These are phyloP conservation scores for Maccullochella peelii DNA, from an alignment of 2,113 vertebrate genomes.

Conservation along the genomic window DNA sequence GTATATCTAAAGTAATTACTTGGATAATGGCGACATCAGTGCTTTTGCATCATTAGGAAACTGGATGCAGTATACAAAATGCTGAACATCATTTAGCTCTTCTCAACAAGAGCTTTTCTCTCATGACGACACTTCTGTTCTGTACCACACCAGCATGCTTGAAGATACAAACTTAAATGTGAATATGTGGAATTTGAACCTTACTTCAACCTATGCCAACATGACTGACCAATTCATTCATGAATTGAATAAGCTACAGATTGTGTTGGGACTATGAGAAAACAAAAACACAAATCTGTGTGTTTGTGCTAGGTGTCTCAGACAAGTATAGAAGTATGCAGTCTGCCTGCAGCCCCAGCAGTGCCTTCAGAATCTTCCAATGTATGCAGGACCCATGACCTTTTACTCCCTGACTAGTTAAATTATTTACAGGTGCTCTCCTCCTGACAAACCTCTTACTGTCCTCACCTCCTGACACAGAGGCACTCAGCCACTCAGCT, in stretches of 20 bases:
- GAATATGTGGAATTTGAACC: not conserved
- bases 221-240: not conserved
- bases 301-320: conserved; percentile 3
- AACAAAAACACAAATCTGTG: conserved; percentile 25
- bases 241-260: not conserved
- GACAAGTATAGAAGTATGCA: conserved; percentile 15
- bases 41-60: conserved; percentile 42
- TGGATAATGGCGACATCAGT: conserved; percentile 32
- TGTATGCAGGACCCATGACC: conserved; percentile 65
- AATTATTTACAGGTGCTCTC: conserved; percentile 76
- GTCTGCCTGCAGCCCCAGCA: conserved; percentile 7
- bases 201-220: not conserved
- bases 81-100: conserved; percentile 15
- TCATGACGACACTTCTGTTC: not conserved
- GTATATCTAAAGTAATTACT: conserved; percentile 44
- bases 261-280: not conserved
- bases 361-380: conserved; percentile 40
- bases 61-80: conserved; percentile 1
- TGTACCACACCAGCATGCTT: not conserved
- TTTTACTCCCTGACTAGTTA: conserved; percentile 69
- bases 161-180: not conserved
- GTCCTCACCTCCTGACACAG: conserved; percentile 66
- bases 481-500: conserved; percentile 51
- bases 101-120: conserved; percentile 7
- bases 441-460: conserved; percentile 68